Evolutionary conservation across 2,113 vertebrate genomes (phyloP), one percentile per base, ranked within the genome.

Genomic region (Bombycilla garrulus): DNA sequence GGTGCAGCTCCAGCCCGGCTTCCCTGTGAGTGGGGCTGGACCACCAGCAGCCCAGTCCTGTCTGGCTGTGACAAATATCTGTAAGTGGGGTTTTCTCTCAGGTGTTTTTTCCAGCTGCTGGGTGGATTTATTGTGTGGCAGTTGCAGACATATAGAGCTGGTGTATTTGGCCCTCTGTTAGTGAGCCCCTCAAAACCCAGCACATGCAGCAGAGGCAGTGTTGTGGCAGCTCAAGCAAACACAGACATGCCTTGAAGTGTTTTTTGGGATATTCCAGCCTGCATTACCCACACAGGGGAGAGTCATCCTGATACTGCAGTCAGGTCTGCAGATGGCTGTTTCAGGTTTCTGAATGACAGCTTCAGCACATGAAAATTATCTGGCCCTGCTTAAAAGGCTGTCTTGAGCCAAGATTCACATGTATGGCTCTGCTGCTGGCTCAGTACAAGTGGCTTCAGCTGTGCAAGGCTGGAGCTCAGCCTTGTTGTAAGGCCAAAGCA

Each of bases 241-340:
- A 57, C 17, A 76, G 90, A 29, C 5, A 0, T 42, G 65, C 48
- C 21, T 44, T 80, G n/a, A 71, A 36, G 14, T 71, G 12, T 54
- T 72, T 60, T 44, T 76, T 82, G 74, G 74, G 40, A 38, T 93
- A 54, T 61, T 94, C n/a, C 33, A 81, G 64, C 42, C 53, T 72
- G 50, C 12, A 1, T 83, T 94, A 90, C 74, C 58, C 36, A 82
- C 25, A 3, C 11, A 33, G 62, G 17, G n/a, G 33, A 80, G 14
- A 50, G 58, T 72, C n/a, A n/a, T 90, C 36, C 45, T 35, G 21
- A 48, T 80, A 18, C 81, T 65, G 53, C 0, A 7, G 40, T 70
- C 66, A 82, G 50, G 38, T 69, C 88, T 90, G 85, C 66, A 86
- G 71, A 73, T 83, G 79, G 33, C 65, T 92, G 15, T 86, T 89